These are phyloP conservation scores for Chelonus insularis DNA, from an alignment of 1,140 invertebrate genomes.

Conservation along the genomic window DNA sequence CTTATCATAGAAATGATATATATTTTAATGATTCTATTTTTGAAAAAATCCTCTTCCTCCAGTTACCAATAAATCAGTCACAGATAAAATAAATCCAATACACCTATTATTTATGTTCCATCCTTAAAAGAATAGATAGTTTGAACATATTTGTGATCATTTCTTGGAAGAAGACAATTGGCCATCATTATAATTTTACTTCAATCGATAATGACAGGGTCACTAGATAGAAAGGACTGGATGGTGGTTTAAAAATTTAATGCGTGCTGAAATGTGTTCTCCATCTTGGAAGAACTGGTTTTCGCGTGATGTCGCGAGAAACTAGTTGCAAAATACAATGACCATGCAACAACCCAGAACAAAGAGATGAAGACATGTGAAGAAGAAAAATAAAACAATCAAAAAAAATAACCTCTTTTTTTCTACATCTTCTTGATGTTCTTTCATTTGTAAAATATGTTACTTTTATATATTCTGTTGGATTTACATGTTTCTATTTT, in stretches of 20 bases:
- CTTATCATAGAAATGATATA: not conserved
- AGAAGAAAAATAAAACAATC: not conserved
- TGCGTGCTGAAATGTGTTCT: not conserved
- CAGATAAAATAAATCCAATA: too few relatives aligned
- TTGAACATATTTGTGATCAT: not conserved
- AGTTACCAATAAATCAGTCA: too few relatives aligned
- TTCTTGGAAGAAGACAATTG: not conserved
- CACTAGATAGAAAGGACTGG: slow-evolving; percentile 2
- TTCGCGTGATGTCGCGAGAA: not conserved
- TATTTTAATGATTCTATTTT: not conserved
- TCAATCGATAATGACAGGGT: slow-evolving; percentile 27
- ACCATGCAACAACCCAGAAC: not conserved
- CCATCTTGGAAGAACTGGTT: not conserved
- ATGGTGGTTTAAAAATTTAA: too few relatives aligned
- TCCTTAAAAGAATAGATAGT: too few relatives aligned
- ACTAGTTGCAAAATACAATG: not conserved
- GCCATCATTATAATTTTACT: slow-evolving; percentile 22
- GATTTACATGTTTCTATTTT: too few relatives aligned
- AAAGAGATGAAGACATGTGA: not conserved
- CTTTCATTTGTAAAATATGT: too few relatives aligned
- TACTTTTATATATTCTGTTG: too few relatives aligned
- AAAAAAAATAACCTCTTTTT: too few relatives aligned
- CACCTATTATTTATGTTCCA: too few relatives aligned
- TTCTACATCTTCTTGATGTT: too few relatives aligned
- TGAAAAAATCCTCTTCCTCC: too few relatives aligned